Percentiles rank a stretch among this genome's conserved stretches.
phyloP scores from a whole-genome alignment of 2,113 vertebrate genomes.

The Notothenia coriiceps region DNA sequence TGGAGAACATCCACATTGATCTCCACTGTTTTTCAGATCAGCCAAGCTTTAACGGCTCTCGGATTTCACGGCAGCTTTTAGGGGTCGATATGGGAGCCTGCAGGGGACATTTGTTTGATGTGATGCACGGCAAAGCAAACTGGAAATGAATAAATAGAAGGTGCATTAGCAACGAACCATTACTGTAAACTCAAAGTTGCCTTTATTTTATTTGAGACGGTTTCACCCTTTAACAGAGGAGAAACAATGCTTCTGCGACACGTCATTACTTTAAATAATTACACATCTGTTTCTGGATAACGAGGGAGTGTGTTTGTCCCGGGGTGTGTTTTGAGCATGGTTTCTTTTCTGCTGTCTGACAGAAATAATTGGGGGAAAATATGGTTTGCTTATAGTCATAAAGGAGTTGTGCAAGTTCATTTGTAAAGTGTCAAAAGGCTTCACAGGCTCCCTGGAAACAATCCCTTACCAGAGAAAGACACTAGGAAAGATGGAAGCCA shows the following conservation, averaged over 20 bases:
- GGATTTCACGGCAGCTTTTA: slow-evolving; percentile 75
- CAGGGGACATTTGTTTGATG: slow-evolving; percentile 63
- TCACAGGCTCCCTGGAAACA: not conserved
- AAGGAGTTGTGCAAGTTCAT: not conserved
- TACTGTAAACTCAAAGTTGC: slow-evolving; percentile 2
- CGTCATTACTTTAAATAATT: not conserved
- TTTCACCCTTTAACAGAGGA: not conserved
- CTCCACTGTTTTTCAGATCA: slow-evolving; percentile 35
- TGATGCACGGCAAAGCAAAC: slow-evolving; percentile 59
- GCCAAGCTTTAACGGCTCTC: slow-evolving; percentile 51
- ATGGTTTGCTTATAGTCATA: not conserved
- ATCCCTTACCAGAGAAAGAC: too few relatives aligned
- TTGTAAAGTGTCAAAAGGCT: not conserved
- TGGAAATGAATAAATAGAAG: slow-evolving; percentile 68
- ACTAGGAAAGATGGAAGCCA: too few relatives aligned
- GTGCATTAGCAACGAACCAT: slow-evolving; percentile 44
- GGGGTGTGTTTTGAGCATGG: not conserved
- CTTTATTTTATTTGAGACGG: slow-evolving; percentile 13
- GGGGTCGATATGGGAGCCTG: slow-evolving; percentile 71
- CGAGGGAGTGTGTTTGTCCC: not conserved
- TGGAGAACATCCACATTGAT: slow-evolving; percentile 62
- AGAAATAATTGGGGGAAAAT: too few relatives aligned
- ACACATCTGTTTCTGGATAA: slow-evolving; percentile 31
- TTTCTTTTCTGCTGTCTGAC: not conserved
- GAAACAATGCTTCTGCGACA: not conserved